These are phyloP conservation scores for Chionis minor DNA, from an alignment of 2,113 vertebrate genomes.

Conservation along the genomic window DNA sequence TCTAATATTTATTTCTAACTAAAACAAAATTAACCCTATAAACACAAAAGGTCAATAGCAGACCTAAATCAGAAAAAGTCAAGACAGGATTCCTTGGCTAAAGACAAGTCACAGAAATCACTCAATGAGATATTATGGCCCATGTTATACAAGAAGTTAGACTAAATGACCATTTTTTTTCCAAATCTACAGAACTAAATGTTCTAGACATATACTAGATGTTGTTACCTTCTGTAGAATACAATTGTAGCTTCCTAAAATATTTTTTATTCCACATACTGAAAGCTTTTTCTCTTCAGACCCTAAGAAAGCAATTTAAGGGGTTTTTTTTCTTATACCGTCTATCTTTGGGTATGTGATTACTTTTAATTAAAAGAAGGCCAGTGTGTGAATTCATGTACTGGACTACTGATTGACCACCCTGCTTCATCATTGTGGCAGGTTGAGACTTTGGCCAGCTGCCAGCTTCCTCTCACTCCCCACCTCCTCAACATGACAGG, in stretches of 20 bases:
- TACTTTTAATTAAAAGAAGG: neutral
- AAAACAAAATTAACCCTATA: neutral
- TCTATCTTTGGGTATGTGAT: neutral
- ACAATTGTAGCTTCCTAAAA: neutral
- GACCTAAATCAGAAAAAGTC: neutral
- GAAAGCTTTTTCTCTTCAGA: neutral
- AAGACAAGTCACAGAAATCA: neutral
- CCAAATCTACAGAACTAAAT: neutral
- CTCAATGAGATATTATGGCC: neutral
- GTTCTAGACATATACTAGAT: neutral
- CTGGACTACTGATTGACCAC: neutral
- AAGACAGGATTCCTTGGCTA: neutral
- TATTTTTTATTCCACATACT: neutral
- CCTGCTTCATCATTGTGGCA: neutral
- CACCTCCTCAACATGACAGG: neutral
- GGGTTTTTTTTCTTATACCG: neutral
- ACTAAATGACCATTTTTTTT: neutral
- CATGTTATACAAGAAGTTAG: neutral
- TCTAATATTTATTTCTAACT: neutral
- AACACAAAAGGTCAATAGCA: neutral
- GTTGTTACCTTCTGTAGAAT: neutral
- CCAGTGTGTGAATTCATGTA: neutral
- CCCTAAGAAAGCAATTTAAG: neutral
- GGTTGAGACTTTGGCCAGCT: neutral
- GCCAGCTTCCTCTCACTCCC: neutral